phyloP scores from a whole-genome alignment of 2,113 vertebrate species.

The Laterallus jamaicensis region DNA sequence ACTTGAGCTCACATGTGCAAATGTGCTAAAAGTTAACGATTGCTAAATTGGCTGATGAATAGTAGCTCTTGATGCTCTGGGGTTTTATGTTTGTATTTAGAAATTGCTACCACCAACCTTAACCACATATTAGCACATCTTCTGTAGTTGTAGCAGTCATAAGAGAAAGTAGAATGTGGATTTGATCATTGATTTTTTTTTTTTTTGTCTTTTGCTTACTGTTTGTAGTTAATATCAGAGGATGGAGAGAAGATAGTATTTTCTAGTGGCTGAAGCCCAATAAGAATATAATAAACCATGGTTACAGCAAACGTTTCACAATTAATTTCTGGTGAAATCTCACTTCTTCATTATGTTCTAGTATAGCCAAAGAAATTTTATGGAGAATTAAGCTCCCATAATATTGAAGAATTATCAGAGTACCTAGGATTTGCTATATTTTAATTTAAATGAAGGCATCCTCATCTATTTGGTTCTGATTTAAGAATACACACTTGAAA shows the following conservation, averaged over 20 bases:
- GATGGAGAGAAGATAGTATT: conserved; percentile 24
- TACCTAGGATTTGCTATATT: not conserved
- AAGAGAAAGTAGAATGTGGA: conserved; percentile 2
- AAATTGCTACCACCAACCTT: not conserved
- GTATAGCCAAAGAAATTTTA: not conserved
- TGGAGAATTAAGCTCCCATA: not conserved
- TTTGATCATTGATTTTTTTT: conserved; percentile 16
- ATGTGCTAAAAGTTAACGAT: not conserved
- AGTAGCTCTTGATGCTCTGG: not conserved
- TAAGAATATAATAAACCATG: conserved; percentile 42
- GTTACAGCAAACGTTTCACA: conserved; percentile 30
- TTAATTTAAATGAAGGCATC: conserved; percentile 12
- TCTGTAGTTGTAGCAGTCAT: not conserved
- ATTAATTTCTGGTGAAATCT: conserved; percentile 22
- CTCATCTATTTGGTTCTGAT: not conserved
- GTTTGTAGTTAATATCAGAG: conserved; percentile 46
- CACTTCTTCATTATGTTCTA: conserved; percentile 19
- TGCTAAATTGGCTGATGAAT: not conserved
- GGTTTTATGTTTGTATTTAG: not conserved
- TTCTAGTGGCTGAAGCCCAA: conserved; percentile 27
- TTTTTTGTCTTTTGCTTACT: conserved; percentile 46
- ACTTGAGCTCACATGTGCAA: not conserved
- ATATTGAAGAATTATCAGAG: not conserved
- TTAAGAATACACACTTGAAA: conserved; percentile 38
- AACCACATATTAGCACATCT: not conserved